Conservation (phyloP, 2,113 vertebrate genomes). For the Piprites chloris region DNA sequence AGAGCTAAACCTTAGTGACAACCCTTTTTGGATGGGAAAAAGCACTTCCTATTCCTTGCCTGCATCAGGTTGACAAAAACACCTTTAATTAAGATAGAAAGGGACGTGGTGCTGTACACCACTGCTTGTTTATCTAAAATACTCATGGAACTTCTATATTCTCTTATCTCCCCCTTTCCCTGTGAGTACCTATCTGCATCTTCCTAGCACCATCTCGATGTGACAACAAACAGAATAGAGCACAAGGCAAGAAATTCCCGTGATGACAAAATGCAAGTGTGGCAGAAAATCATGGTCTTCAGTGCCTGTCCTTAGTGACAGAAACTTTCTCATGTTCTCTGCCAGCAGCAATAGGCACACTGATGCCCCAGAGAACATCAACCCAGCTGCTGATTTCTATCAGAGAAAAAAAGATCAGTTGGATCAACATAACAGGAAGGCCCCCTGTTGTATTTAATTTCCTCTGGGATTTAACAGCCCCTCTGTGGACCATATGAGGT, state of each 20-base stretch:
- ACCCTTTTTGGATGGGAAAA: background rate
- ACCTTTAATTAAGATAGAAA: background rate
- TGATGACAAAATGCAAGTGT: conserved; percentile 1
- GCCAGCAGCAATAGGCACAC: conserved; percentile 17
- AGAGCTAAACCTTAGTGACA: background rate
- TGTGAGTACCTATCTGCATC: background rate
- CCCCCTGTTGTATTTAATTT: conserved; percentile 64
- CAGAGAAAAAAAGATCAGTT: conserved; percentile 38
- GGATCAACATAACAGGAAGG: conserved; percentile 57
- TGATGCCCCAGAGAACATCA: conserved; percentile 5
- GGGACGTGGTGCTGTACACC: background rate
- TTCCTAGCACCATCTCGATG: background rate
- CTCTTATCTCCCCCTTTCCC: background rate
- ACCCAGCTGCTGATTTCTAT: conserved; percentile 40
- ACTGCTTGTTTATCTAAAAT: background rate
- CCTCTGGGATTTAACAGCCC: conserved; percentile 57
- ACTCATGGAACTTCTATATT: background rate
- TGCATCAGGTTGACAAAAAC: background rate
- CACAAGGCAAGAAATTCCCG: background rate
- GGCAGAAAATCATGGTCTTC: background rate
- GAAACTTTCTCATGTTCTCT: conserved; percentile 21
- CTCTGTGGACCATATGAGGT: conserved; percentile 56
- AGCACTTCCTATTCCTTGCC: background rate
- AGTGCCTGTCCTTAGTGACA: background rate
- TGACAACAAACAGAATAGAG: background rate